These are phyloP conservation scores for Pipistrellus kuhlii DNA, from an alignment of 2,797 vertebrate species.

Conservation along the genomic window DNA sequence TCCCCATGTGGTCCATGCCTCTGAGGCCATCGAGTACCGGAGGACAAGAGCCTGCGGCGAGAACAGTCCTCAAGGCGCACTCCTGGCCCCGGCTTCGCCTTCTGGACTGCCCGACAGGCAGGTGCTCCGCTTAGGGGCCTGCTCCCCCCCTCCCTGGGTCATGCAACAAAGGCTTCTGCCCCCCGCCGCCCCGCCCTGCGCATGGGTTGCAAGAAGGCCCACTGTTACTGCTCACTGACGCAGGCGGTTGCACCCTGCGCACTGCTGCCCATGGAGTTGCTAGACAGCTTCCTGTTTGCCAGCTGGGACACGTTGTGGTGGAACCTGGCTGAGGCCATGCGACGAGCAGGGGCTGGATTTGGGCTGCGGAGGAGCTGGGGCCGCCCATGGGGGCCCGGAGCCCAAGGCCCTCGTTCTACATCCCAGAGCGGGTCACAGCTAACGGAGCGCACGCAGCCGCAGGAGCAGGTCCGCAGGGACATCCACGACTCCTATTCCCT, in stretches of 20 bases:
- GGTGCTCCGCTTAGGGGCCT: slow-evolving; percentile 93
- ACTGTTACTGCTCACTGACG: slow-evolving; percentile 95
- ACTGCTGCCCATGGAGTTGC: slow-evolving; percentile 95
- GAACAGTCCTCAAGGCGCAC: slow-evolving; percentile 88
- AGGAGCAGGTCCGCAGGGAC: slow-evolving; percentile 92
- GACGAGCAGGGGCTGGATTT: slow-evolving; percentile 93
- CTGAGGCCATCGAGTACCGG: slow-evolving; percentile 92
- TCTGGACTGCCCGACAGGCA: slow-evolving; percentile 90
- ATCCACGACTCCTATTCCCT: slow-evolving; percentile 92
- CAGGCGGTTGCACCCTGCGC: slow-evolving; percentile 95
- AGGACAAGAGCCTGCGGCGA: slow-evolving; percentile 89
- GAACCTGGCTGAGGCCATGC: slow-evolving; percentile 93
- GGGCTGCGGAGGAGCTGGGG: slow-evolving; percentile 88
- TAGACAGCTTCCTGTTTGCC: slow-evolving; percentile 94
- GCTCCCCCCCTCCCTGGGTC: slow-evolving; percentile 95
- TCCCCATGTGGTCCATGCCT: slow-evolving; percentile 91
- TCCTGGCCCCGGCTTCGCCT: slow-evolving; percentile 90
- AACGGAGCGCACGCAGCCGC: slow-evolving; percentile 90
- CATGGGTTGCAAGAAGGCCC: slow-evolving; percentile 92
- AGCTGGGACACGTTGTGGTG: slow-evolving; percentile 97
- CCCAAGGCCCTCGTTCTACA: slow-evolving; percentile 93
- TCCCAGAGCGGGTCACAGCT: slow-evolving; percentile 95
- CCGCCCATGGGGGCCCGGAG: slow-evolving; percentile 84
- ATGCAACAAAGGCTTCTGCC: slow-evolving; percentile 95
- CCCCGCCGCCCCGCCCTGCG: slow-evolving; percentile 89